Conservation (phyloP, 2,113 vertebrate species). For the Phylloscopus whistleri region DNA sequence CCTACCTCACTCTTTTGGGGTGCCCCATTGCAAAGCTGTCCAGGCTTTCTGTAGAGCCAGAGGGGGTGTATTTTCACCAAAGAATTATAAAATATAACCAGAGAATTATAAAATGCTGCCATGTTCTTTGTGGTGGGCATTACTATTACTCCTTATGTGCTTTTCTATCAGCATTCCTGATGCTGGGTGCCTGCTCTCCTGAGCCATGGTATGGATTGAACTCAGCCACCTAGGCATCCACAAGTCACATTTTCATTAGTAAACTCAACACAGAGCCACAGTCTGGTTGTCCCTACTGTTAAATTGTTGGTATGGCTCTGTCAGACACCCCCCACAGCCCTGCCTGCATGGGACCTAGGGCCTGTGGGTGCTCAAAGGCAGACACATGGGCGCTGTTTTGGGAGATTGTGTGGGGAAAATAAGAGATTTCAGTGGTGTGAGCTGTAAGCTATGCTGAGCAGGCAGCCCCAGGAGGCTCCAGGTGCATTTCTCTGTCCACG, state of each 20-base stretch:
- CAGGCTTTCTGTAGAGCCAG: background rate
- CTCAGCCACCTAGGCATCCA: background rate
- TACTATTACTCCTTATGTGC: background rate
- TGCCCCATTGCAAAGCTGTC: background rate
- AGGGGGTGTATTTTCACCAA: background rate
- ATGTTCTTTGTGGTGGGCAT: background rate
- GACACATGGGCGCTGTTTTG: background rate
- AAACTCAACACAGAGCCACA: background rate
- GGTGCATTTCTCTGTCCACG: accelerated
- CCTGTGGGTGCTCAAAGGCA: background rate
- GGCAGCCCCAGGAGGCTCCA: background rate
- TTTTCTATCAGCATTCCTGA: background rate
- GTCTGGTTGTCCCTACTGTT: background rate
- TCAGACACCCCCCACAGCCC: accelerated
- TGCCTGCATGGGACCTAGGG: background rate
- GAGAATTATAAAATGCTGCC: background rate
- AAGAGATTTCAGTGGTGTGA: background rate
- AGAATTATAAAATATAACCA: background rate
- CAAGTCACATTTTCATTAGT: background rate
- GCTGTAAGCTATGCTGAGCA: background rate
- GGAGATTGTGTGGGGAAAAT: background rate
- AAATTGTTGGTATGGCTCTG: background rate
- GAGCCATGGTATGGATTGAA: background rate
- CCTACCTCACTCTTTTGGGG: background rate
- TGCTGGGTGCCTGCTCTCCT: background rate